Conservation (phyloP, 2,888 invertebrate genomes). For the Serripes groenlandicus region DNA sequence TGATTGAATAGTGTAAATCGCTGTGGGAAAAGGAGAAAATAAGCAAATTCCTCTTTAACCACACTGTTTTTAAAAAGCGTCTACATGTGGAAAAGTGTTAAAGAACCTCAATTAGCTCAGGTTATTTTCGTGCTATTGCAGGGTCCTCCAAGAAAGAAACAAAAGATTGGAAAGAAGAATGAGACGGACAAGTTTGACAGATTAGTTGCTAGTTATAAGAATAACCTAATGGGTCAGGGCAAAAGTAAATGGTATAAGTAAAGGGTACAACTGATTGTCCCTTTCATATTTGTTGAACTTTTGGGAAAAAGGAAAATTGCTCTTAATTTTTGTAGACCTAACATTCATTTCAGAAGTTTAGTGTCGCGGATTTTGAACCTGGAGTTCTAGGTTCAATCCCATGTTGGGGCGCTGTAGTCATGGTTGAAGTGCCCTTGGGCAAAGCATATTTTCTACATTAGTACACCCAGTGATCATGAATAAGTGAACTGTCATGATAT, state of each 20-base stretch:
- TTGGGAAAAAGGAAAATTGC: background rate
- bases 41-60: background rate
- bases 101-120: background rate
- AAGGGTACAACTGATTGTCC: background rate
- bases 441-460: no score
- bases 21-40: background rate
- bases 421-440: background rate
- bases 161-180: constrained; percentile 4
- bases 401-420: no score
- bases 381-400: no score
- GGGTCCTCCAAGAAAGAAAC: constrained; percentile 15
- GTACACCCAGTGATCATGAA: no score
- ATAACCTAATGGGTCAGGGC: background rate
- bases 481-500: no score
- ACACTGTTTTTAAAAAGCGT: background rate
- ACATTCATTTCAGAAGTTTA: background rate
- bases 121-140: background rate
- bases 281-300: background rate
- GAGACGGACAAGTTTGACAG: constrained; percentile 7
- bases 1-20: no score
- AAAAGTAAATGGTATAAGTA: constrained; percentile 17
- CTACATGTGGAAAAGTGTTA: background rate
- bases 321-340: background rate
- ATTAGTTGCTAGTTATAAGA: constrained; percentile 17
- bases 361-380: no score